Conservation (phyloP, 2,888 invertebrate genomes). For the Teleiodes luculella region DNA sequence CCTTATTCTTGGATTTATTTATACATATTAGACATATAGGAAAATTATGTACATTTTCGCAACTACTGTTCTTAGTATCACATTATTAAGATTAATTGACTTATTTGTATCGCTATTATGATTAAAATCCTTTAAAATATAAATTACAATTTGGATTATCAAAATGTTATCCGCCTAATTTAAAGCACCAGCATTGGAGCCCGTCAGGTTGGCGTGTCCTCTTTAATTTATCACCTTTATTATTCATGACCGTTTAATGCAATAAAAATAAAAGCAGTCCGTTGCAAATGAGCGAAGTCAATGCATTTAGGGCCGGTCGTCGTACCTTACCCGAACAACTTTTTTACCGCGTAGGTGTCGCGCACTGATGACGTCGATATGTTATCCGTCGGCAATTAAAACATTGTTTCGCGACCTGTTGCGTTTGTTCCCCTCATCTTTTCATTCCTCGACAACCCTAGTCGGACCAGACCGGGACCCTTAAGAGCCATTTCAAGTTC, state of each 20-base stretch:
- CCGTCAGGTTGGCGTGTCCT: slow-evolving; percentile 10
- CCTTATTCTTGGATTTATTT: too few relatives aligned
- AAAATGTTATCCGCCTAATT: slow-evolving; percentile 4
- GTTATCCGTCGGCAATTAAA: slow-evolving; percentile 73
- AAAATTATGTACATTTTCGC: too few relatives aligned
- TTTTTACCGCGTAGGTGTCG: slow-evolving; percentile 53
- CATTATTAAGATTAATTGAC: too few relatives aligned
- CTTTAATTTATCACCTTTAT: slow-evolving; percentile 18
- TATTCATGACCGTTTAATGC: slow-evolving; percentile 20
- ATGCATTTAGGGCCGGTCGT: slow-evolving; percentile 69
- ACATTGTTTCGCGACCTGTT: slow-evolving; percentile 76
- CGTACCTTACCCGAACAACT: slow-evolving; percentile 58
- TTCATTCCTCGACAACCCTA: slow-evolving; percentile 20
- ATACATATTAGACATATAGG: too few relatives aligned
- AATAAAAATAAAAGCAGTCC: slow-evolving; percentile 22
- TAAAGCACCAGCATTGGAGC: slow-evolving; percentile 4
- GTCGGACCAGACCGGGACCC: slow-evolving; percentile 38
- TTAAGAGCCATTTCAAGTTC: slow-evolving; percentile 35
- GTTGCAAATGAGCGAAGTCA: slow-evolving; percentile 38
- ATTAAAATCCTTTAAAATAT: too few relatives aligned
- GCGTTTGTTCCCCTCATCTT: slow-evolving; percentile 47
- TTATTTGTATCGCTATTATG: background rate
- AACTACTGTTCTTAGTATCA: too few relatives aligned
- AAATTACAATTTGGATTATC: too few relatives aligned
- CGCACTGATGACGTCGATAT: slow-evolving; percentile 70